Evolutionary conservation across 2,797 vertebrate genomes (phyloP).

Genomic region (Microtus obscurus): DNA sequence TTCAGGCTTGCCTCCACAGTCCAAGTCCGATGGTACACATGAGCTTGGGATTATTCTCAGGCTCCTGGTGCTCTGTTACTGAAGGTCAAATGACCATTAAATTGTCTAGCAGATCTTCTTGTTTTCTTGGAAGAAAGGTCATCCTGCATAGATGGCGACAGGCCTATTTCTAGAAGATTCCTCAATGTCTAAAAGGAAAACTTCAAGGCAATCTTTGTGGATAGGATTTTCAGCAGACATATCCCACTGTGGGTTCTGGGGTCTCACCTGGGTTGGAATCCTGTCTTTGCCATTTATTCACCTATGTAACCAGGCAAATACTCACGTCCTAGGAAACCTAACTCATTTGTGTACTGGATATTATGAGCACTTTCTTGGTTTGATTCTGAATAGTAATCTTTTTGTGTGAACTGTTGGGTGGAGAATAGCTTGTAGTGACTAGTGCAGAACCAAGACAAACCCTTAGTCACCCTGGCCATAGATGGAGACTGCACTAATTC

Average conservation of each 20-base stretch:
- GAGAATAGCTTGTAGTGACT: not conserved
- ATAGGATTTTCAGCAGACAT: not conserved
- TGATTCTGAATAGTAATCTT: not conserved
- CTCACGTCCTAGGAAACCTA: not conserved
- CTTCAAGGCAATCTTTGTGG: not conserved
- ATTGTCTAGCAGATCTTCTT: not conserved
- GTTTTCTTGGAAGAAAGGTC: conserved; percentile 15
- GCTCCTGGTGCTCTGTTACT: not conserved
- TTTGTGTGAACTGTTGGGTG: not conserved
- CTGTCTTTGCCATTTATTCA: not conserved
- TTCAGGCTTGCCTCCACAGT: not conserved
- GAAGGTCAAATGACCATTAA: not conserved
- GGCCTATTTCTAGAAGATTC: not conserved
- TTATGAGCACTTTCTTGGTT: not conserved
- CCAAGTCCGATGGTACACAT: not conserved
- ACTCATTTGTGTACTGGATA: not conserved
- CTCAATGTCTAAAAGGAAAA: not conserved
- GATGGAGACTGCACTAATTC: not conserved
- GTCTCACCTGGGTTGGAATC: not conserved
- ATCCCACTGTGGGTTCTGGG: not conserved
- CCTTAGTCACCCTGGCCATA: not conserved
- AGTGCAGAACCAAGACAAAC: not conserved
- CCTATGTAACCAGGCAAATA: not conserved
- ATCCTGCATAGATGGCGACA: not conserved
- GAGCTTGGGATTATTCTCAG: not conserved